Conservation (phyloP, 2,888 invertebrate species). For the Mechanitis mazaeus region DNA sequence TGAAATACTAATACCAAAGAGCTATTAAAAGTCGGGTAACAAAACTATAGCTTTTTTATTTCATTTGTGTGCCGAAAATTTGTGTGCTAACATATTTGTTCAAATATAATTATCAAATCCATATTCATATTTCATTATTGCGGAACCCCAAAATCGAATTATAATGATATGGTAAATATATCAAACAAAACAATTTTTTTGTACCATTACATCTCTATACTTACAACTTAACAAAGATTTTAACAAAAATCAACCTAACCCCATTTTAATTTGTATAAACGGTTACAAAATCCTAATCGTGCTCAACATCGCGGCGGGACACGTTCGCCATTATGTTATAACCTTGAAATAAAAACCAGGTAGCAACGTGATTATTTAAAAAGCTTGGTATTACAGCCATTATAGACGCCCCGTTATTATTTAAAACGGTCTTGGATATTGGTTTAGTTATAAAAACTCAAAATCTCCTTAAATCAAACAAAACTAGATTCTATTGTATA, state of each 20-base stretch:
- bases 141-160: background rate
- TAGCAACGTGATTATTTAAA: slow-evolving; percentile 15
- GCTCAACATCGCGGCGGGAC: slow-evolving; percentile 20
- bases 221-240: background rate
- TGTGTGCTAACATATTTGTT: too few relatives aligned
- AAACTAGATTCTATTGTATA: too few relatives aligned
- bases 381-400: too few relatives aligned
- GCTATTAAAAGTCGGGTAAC: too few relatives aligned
- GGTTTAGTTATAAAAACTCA: too few relatives aligned
- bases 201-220: background rate
- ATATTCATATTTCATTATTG: too few relatives aligned
- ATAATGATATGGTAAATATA: background rate
- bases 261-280: slow-evolving; percentile 19
- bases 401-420: too few relatives aligned
- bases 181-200: background rate
- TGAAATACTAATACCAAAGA: too few relatives aligned
- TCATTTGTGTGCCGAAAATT: too few relatives aligned
- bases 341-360: slow-evolving; percentile 22
- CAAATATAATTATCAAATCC: too few relatives aligned
- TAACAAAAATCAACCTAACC: slow-evolving; percentile 10
- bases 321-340: slow-evolving; percentile 14
- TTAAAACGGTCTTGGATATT: background rate
- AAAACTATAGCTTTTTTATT: too few relatives aligned
- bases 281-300: slow-evolving; percentile 23
- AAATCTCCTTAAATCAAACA: too few relatives aligned